phyloP scores from a whole-genome alignment of 2,888 invertebrate genomes.

The Conus canariensis region DNA sequence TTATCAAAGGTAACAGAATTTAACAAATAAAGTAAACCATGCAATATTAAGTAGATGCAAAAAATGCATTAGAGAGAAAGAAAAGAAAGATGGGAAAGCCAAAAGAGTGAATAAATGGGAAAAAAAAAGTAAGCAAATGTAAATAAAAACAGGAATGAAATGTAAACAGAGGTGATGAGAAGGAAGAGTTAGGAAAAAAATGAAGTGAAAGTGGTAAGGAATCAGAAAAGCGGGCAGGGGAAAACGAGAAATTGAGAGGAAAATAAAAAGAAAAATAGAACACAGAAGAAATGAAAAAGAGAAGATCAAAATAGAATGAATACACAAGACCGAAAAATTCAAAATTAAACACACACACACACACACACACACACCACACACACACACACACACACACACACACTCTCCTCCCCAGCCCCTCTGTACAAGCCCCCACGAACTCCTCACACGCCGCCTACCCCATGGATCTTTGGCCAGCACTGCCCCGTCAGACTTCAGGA shows the following conservation, averaged over 20 bases:
- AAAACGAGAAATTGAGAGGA: background rate
- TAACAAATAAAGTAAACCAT: too few species aligned
- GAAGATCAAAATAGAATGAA: background rate
- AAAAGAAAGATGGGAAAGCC: too few species aligned
- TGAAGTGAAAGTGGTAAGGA: background rate
- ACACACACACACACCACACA: too few species aligned
- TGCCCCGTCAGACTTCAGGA: slow-evolving; percentile 94
- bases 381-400: too few species aligned
- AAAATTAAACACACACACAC: background rate
- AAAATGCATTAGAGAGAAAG: too few species aligned
- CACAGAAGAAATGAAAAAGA: background rate
- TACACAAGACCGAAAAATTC: background rate
- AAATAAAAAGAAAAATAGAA: background rate
- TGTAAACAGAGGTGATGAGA: too few species aligned
- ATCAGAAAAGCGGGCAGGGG: background rate
- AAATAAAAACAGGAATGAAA: too few species aligned
- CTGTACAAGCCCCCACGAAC: background rate
- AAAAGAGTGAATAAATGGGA: too few species aligned
- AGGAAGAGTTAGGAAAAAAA: too few species aligned
- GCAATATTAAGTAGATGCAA: too few species aligned
- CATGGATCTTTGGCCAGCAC: slow-evolving; percentile 99
- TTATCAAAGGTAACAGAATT: too few species aligned
- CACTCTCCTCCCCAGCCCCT: background rate
- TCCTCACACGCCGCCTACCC: slow-evolving; percentile 82
- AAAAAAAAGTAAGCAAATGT: too few species aligned